Evolutionary conservation across 1,140 invertebrate species (phyloP).

Genomic region (Drosophila hydei): DNA sequence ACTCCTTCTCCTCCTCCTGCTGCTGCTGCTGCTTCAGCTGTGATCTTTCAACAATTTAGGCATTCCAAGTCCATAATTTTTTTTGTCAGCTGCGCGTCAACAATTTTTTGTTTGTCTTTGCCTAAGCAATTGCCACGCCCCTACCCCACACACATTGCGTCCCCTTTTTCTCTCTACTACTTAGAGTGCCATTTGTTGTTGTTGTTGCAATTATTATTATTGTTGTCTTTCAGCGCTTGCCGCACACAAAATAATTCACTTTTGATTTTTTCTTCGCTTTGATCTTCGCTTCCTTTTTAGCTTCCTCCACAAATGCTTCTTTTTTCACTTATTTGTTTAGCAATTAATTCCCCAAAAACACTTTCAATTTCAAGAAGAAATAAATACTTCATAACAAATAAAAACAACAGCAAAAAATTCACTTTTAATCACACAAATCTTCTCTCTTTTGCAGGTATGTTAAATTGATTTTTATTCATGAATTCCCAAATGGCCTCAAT

Average conservation of each 20-base stretch:
- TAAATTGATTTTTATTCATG: slow-evolving; percentile 15
- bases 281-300: slow-evolving; percentile 45
- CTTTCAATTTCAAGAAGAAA: slow-evolving; percentile 36
- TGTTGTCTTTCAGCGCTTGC: slow-evolving; percentile 4
- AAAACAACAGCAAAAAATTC: slow-evolving; percentile 19
- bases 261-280: slow-evolving; percentile 45
- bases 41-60: slow-evolving; percentile 21
- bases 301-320: slow-evolving; percentile 21
- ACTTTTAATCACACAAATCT: slow-evolving; percentile 57
- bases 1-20: not conserved
- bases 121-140: slow-evolving; percentile 24
- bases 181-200: slow-evolving; percentile 23
- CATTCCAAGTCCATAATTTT: slow-evolving; percentile 40
- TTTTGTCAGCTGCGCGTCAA: slow-evolving; percentile 23
- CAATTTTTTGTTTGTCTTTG: slow-evolving; percentile 41
- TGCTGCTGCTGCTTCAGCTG: not conserved
- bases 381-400: not conserved
- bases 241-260: slow-evolving; percentile 19
- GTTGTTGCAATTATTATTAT: slow-evolving; percentile 20
- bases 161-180: not conserved
- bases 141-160: slow-evolving; percentile 2
- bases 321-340: slow-evolving; percentile 64
- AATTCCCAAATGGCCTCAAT: no score
- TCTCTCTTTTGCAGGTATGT: slow-evolving; percentile 64
- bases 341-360: slow-evolving; percentile 48